Percentiles rank a stretch among this genome's conserved stretches.
These are phyloP conservation scores for Heterodera filipjevi DNA, from an alignment of 2,888 invertebrate species.

Conservation along the genomic window DNA sequence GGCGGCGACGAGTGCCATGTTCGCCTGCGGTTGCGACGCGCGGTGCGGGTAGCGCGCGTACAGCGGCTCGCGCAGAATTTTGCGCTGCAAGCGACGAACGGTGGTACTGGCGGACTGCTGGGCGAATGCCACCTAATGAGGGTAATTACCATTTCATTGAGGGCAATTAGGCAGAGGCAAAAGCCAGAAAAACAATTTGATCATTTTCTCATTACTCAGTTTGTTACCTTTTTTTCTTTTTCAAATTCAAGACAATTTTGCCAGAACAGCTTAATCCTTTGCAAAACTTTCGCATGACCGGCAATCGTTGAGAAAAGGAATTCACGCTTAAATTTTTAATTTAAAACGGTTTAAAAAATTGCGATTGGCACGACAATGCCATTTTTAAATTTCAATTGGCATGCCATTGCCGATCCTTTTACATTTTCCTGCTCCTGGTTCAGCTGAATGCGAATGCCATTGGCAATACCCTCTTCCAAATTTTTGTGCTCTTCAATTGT, in stretches of 20 bases:
- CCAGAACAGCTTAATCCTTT: slow-evolving; percentile 38
- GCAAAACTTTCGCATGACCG: slow-evolving; percentile 50
- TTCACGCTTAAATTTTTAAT: slow-evolving; percentile 9
- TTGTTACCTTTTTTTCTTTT: slow-evolving; percentile 27
- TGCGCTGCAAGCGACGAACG: background rate
- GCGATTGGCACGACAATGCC: too few species aligned
- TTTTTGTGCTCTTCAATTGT: slow-evolving; percentile 55
- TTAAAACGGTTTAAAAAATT: too few species aligned
- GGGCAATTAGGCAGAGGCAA: too few species aligned
- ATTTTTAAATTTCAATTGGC: slow-evolving; percentile 18
- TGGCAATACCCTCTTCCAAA: slow-evolving; percentile 39
- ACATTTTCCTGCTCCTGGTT: slow-evolving; percentile 28
- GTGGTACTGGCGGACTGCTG: background rate
- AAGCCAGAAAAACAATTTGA: background rate
- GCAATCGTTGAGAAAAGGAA: slow-evolving; percentile 52
- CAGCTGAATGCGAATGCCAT: slow-evolving; percentile 40
- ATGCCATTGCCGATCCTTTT: background rate
- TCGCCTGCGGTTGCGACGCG: background rate
- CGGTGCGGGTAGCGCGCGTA: slow-evolving; percentile 40
- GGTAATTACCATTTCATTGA: too few species aligned
- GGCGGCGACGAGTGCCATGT: background rate
- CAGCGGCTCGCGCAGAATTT: slow-evolving; percentile 35
- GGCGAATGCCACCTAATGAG: background rate
- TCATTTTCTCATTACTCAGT: too few species aligned
- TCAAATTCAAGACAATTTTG: slow-evolving; percentile 18